Base-by-base conservation (phyloP, 2,113 vertebrate species). In the Dromaius novaehollandiae region DNA sequence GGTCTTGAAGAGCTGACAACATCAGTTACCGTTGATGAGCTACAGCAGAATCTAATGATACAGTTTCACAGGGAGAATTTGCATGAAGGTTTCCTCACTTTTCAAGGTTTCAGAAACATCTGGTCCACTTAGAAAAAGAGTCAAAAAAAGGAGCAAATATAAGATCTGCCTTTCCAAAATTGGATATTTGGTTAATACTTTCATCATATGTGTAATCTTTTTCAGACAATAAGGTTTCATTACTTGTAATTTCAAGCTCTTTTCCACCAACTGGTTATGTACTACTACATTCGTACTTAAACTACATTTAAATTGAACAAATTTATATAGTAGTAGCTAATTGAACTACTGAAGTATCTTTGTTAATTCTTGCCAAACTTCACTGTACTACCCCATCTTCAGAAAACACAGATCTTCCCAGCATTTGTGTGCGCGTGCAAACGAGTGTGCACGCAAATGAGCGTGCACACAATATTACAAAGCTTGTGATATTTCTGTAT, bases 361-460 rank as follows among this genome's bases (percentile, higher is more conserved):
- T 75, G 9, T 60, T 58, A 61, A 55, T 26, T 76, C 73, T 51
- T 61, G 15, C 30, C 48, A 60, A 65, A 26, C 53, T 86, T 75
- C 20, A 10, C 53, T 58, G 50, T 36, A 25, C 17, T 19, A 13
- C 42, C 22, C 78, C 0, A 11, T 50, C 76, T 53, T 48, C 17
- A 38, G 32, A 51, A 75, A 88, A 69, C 46, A 3, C 34, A 38
- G 71, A 19, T 73, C 9, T 77, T 60, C 15, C 26, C 9, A 38
- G 10, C 2, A 1, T 11, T 36, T 73, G 16, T 40, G 25, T 38
- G 18, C 1, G 13, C 1, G 1, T 7, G 48, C 3, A 0, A 38
- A 38, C 8, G 38, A 38, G 38, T 40, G 16, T 46, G 44, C 12
- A 19, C 12, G 18, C 56, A 60, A 60, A 58, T 32, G 56, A 58